Percentiles rank a stretch among this genome's conserved stretches.
Evolutionary conservation across 2,797 vertebrate species (phyloP).

Genomic region (Myotis daubentonii): DNA sequence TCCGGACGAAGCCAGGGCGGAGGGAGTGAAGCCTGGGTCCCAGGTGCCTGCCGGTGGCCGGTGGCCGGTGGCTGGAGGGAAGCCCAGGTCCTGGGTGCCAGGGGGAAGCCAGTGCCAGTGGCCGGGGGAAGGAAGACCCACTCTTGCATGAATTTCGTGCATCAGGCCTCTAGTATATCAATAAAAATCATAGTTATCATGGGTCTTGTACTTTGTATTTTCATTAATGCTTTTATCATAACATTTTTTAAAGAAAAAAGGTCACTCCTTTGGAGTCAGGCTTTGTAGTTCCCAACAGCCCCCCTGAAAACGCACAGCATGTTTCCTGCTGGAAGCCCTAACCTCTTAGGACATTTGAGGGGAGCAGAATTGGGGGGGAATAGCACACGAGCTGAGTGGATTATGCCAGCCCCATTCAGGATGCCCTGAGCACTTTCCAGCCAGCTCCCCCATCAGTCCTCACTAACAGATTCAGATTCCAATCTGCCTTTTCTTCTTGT

Average conservation of each 20-base stretch:
- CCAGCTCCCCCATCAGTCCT: background rate
- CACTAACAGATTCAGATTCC: background rate
- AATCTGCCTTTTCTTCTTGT: constrained; percentile 15
- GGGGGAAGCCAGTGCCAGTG: too few relatives aligned
- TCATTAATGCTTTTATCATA: background rate
- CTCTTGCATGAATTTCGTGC: too few relatives aligned
- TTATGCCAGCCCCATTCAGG: background rate
- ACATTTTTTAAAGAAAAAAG: background rate
- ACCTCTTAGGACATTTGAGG: background rate
- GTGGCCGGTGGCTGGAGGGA: too few relatives aligned
- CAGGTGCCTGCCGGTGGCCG: too few relatives aligned
- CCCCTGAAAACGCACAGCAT: background rate
- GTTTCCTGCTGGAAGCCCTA: background rate
- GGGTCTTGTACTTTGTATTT: background rate
- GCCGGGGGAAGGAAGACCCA: too few relatives aligned
- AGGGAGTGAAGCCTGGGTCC: too few relatives aligned
- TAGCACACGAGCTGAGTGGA: background rate
- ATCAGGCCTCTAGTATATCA: background rate
- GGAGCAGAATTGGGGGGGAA: background rate
- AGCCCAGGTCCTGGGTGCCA: too few relatives aligned
- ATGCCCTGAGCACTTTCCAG: background rate
- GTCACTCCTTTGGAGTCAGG: background rate
- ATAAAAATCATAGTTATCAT: background rate
- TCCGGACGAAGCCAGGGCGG: too few relatives aligned
- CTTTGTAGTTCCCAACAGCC: background rate